Evolutionary conservation across 2,113 vertebrate genomes (phyloP).

Genomic region (Montifringilla adamsi): DNA sequence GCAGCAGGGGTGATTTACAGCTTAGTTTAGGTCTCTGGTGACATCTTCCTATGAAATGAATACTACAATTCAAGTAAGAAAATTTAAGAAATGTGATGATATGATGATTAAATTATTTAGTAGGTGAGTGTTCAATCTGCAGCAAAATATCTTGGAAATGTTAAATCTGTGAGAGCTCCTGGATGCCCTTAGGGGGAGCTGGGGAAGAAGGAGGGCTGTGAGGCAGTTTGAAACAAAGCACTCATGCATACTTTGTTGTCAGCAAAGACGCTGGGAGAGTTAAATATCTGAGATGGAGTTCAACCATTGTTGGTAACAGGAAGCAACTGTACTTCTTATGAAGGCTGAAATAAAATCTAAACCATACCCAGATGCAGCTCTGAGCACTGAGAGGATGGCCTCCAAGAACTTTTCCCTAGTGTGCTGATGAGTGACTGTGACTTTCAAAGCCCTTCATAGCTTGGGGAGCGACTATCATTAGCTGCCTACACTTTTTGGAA

Average conservation of each 20-base stretch:
- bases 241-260: background rate
- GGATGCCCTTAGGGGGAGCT: background rate
- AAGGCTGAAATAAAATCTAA: slow-evolving; percentile 53
- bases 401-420: background rate
- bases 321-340: slow-evolving; percentile 57
- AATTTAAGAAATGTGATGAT: background rate
- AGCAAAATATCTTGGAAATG: background rate
- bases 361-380: slow-evolving; percentile 14
- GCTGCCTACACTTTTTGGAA: background rate
- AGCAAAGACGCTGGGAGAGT: background rate
- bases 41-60: background rate
- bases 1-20: background rate
- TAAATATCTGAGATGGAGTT: slow-evolving; percentile 18
- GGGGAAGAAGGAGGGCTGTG: background rate
- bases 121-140: background rate
- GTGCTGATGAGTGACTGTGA: background rate
- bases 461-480: background rate
- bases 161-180: background rate
- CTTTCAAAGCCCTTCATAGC: background rate
- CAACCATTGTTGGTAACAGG: slow-evolving; percentile 19
- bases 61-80: background rate
- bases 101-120: background rate
- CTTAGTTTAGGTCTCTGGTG: background rate
- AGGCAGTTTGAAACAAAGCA: slow-evolving; percentile 7
- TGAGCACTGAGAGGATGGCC: background rate